A percentile compares a stretch with the other conserved stretches of the same genome.
These are phyloP conservation scores for Lates calcarifer DNA, from an alignment of 2,113 vertebrate species.

Conservation along the genomic window DNA sequence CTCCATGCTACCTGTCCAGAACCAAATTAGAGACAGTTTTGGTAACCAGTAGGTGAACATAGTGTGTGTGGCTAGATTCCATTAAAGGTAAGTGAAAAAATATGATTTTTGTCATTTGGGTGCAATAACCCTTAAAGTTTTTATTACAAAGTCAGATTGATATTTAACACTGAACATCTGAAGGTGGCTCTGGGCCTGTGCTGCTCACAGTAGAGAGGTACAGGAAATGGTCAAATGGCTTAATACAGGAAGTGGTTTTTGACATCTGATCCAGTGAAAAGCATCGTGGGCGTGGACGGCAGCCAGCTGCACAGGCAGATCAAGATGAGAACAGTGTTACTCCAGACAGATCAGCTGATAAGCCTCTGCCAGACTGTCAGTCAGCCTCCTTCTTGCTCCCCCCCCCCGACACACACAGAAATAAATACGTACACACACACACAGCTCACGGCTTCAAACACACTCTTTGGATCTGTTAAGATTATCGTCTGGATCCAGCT, in stretches of 20 bases:
- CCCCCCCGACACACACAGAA: constrained; percentile 24
- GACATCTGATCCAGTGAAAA: constrained; percentile 70
- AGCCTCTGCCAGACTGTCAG: constrained; percentile 67
- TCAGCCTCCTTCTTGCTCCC: constrained; percentile 45
- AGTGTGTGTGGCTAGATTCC: neutral
- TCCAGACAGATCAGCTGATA: constrained; percentile 81
- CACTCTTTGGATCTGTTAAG: constrained; percentile 53
- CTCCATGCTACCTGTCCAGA: neutral
- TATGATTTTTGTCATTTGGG: no score
- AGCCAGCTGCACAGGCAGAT: constrained; percentile 65
- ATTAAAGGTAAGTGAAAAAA: neutral
- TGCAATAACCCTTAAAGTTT: neutral
- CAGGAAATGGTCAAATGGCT: constrained; percentile 65
- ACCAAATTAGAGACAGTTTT: neutral
- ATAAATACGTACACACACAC: constrained; percentile 13
- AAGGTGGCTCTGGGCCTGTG: neutral
- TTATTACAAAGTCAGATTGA: neutral
- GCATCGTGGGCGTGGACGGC: constrained; percentile 63
- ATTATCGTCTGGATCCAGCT: constrained; percentile 59
- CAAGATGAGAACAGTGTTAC: constrained; percentile 67
- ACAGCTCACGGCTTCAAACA: constrained; percentile 48
- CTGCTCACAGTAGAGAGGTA: constrained; percentile 4
- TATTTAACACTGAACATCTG: neutral
- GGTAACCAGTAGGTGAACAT: neutral
- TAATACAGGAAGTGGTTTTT: constrained; percentile 73